Conservation (phyloP, 2,888 invertebrate genomes). For the Eumacrocentrus americanus region DNA sequence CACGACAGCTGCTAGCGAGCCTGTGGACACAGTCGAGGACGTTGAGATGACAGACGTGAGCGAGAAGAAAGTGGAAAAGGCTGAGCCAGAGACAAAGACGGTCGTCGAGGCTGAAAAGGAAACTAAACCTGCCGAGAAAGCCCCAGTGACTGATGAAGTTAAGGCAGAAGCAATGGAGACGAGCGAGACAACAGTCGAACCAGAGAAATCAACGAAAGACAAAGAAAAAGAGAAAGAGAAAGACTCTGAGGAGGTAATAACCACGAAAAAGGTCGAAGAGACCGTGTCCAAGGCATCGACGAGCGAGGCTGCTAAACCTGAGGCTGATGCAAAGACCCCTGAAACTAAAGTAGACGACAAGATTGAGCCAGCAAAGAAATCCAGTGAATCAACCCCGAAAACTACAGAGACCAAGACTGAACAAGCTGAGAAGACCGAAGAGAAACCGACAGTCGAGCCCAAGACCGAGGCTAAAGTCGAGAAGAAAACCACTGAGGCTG, state of each 20-base stretch:
- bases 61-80: slow-evolving; percentile 27
- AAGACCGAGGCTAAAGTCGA: slow-evolving; percentile 14
- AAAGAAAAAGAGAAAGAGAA: slow-evolving; percentile 3
- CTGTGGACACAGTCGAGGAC: slow-evolving; percentile 31
- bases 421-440: slow-evolving; percentile 32
- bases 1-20: slow-evolving; percentile 14
- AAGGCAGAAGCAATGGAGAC: slow-evolving; percentile 39
- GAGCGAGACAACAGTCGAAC: slow-evolving; percentile 31
- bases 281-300: slow-evolving; percentile 14
- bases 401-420: slow-evolving; percentile 45
- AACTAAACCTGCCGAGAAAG: slow-evolving; percentile 32
- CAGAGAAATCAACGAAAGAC: slow-evolving; percentile 28
- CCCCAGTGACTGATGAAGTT: slow-evolving; percentile 49
- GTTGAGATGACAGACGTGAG: slow-evolving; percentile 33
- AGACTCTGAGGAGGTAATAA: slow-evolving; percentile 20
- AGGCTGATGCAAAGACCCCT: slow-evolving; percentile 27
- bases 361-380: slow-evolving; percentile 24
- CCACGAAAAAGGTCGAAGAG: slow-evolving; percentile 24
- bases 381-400: slow-evolving; percentile 27
- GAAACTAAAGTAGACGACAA: slow-evolving; percentile 29
- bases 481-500: slow-evolving; percentile 37
- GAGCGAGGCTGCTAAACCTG: slow-evolving; percentile 30
- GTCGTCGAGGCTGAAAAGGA: slow-evolving; percentile 24
- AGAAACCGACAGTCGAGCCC: slow-evolving; percentile 26
- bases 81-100: slow-evolving; percentile 20